A percentile compares a stretch with the other conserved stretches of the same genome.
phyloP scores from a whole-genome alignment of 2,113 vertebrate species.

The Eretmochelys imbricata region DNA sequence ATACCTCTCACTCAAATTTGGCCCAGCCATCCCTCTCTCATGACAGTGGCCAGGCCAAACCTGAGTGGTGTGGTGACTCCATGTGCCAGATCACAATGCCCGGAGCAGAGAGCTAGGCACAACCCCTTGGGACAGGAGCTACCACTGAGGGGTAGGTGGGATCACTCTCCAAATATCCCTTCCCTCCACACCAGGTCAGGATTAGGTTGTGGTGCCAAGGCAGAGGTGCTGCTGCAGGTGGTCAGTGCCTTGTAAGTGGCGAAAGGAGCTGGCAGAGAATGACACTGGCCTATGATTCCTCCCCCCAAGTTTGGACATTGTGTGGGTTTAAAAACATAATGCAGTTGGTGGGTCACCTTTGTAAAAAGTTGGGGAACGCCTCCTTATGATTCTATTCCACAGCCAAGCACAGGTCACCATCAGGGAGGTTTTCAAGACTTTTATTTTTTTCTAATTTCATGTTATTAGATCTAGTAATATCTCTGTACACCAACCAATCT shows the following conservation, averaged over 20 bases:
- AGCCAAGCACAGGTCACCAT: not conserved
- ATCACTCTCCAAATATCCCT: not conserved
- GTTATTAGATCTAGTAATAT: not conserved
- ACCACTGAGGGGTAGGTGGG: not conserved
- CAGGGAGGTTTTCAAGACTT: not conserved
- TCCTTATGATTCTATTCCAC: not conserved
- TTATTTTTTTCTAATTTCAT: not conserved
- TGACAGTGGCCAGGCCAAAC: not conserved
- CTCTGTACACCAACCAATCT: not conserved
- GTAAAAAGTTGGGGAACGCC: not conserved
- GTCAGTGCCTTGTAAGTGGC: not conserved
- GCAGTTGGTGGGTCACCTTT: not conserved
- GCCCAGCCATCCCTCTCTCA: not conserved
- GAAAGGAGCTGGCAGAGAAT: not conserved
- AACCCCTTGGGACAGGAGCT: too few species aligned
- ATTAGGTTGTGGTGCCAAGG: not conserved
- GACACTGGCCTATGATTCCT: not conserved
- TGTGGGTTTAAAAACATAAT: not conserved
- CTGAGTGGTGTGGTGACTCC: not conserved
- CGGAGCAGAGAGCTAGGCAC: not conserved
- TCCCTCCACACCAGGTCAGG: not conserved
- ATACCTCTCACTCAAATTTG: not conserved
- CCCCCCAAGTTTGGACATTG: not conserved
- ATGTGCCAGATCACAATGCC: not conserved
- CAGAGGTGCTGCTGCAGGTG: not conserved